Conservation (phyloP, 2,113 vertebrate genomes). For the Siniperca chuatsi region DNA sequence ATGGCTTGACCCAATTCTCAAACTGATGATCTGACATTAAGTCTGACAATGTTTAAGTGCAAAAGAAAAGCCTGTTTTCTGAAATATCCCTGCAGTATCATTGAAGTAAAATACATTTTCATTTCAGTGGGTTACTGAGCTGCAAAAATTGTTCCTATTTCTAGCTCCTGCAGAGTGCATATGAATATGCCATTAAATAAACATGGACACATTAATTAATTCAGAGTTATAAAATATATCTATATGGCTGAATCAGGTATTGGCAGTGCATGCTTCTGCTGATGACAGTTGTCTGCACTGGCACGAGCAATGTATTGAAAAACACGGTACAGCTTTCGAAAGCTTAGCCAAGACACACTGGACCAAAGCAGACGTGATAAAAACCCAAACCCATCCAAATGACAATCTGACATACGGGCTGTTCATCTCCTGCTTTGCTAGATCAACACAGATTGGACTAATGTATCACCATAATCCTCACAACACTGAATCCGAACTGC, state of each 20-base stretch:
- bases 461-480: constrained; percentile 68
- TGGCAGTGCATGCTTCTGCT: constrained; percentile 38
- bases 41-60: neutral
- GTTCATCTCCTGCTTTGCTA: constrained; percentile 69
- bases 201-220: constrained; percentile 2
- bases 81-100: neutral
- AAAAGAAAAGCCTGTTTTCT: neutral
- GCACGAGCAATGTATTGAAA: constrained; percentile 41
- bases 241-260: constrained; percentile 24
- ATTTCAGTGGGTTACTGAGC: neutral
- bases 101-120: neutral
- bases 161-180: neutral
- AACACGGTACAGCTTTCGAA: constrained; percentile 46
- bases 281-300: constrained; percentile 47
- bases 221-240: constrained; percentile 14
- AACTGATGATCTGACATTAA: constrained; percentile 1
- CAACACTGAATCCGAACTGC: constrained; percentile 54
- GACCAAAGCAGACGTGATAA: constrained; percentile 60
- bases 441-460: constrained; percentile 77
- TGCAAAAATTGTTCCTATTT: neutral
- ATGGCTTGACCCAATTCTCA: neutral
- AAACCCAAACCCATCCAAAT: constrained; percentile 60
- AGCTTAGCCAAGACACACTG: constrained; percentile 60
- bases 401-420: constrained; percentile 68
- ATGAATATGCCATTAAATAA: constrained; percentile 27